These are phyloP conservation scores for Nezara viridula DNA, from an alignment of 2,888 invertebrate species.

Conservation along the genomic window DNA sequence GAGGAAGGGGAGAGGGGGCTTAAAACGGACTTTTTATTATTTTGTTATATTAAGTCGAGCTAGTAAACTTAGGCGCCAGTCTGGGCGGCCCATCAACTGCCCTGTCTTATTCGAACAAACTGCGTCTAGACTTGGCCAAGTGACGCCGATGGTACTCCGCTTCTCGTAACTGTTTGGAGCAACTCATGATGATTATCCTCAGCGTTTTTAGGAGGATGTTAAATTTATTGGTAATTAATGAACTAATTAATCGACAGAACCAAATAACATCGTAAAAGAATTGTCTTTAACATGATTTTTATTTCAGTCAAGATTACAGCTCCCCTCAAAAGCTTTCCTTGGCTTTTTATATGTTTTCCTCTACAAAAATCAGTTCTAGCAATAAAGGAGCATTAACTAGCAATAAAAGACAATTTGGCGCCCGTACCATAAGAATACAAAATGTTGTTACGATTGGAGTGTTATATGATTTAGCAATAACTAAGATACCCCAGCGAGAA, in stretches of 20 bases:
- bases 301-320: neutral
- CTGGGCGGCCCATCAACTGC: slow-evolving; percentile 1
- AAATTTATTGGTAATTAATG: neutral
- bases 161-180: neutral
- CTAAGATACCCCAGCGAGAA: too few species aligned
- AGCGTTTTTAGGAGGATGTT: neutral
- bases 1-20: neutral
- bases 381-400: too few species aligned
- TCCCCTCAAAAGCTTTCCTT: neutral
- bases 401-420: too few species aligned
- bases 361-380: too few species aligned
- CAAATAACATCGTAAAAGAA: neutral
- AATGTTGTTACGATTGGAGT: too few species aligned
- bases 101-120: slow-evolving; percentile 10
- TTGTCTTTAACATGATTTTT: neutral
- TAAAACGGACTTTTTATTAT: slow-evolving; percentile 41
- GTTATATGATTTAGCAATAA: too few species aligned
- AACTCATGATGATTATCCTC: neutral
- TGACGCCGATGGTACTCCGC: neutral
- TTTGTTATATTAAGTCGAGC: slow-evolving; percentile 21
- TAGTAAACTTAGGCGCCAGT: slow-evolving; percentile 46
- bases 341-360: too few species aligned
- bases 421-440: too few species aligned
- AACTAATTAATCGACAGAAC: neutral
- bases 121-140: slow-evolving; percentile 7